These are phyloP conservation scores for Pemphredon lugubris DNA, from an alignment of 2,888 invertebrate species.

Conservation along the genomic window DNA sequence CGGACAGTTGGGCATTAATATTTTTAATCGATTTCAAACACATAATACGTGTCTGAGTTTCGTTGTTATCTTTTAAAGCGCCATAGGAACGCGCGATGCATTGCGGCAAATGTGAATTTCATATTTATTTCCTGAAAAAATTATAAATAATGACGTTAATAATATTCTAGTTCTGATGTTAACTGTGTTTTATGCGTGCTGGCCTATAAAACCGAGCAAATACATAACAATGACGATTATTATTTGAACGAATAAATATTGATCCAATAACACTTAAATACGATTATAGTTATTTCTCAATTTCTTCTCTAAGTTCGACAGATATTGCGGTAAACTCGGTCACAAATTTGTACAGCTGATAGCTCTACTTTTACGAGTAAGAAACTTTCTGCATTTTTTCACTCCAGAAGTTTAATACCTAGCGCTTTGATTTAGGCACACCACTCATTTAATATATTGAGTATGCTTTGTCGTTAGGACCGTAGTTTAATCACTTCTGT, in stretches of 20 bases:
- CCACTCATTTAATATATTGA: conserved; percentile 15
- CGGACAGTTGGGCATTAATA: background rate
- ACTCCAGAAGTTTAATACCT: conserved; percentile 12
- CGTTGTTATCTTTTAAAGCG: background rate
- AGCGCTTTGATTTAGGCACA: conserved; percentile 35
- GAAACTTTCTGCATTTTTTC: conserved; percentile 14
- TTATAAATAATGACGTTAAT: background rate
- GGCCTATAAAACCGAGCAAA: conserved; percentile 32
- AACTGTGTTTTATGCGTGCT: conserved; percentile 4
- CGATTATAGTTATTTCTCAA: background rate
- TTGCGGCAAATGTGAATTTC: background rate
- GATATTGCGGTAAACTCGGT: too few species aligned
- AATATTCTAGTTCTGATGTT: background rate
- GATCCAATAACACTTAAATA: background rate
- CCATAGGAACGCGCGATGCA: background rate
- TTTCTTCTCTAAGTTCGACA: background rate
- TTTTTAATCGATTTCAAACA: background rate
- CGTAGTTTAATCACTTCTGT: conserved; percentile 4
- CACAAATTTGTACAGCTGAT: background rate
- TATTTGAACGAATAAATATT: too few species aligned
- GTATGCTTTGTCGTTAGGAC: background rate
- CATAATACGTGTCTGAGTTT: background rate
- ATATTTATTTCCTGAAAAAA: background rate
- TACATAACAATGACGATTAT: conserved; percentile 24
- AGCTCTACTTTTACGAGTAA: background rate